These are phyloP conservation scores for Cryptosula pallasiana DNA, from an alignment of 2,888 invertebrate genomes.

Conservation along the genomic window DNA sequence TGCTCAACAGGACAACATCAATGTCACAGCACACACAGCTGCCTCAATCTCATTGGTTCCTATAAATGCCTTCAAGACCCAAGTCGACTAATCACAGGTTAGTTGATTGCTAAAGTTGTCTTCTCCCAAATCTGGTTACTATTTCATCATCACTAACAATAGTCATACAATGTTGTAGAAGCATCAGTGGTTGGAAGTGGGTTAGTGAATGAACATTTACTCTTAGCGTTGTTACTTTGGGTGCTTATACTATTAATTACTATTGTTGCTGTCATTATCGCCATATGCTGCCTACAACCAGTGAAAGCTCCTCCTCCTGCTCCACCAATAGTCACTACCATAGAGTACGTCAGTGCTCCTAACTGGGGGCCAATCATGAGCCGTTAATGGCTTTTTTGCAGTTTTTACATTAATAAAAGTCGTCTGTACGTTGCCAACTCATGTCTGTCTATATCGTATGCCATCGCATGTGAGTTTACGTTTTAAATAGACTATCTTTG, in stretches of 20 bases:
- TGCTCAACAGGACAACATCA: not conserved
- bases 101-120: not conserved
- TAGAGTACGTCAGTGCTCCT: no score
- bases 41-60: not conserved
- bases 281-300: not conserved
- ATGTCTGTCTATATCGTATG: no score
- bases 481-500: no score
- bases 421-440: no score
- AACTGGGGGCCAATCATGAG: no score
- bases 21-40: not conserved
- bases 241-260: not conserved
- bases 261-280: not conserved
- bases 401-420: no score
- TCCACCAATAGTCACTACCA: not conserved
- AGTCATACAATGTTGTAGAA: not conserved
- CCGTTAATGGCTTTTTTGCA: no score
- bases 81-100: not conserved
- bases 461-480: no score
- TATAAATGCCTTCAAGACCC: slow-evolving; percentile 20
- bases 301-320: not conserved
- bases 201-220: not conserved
- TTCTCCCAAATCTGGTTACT: not conserved
- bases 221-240: slow-evolving; percentile 3
- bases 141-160: not conserved
- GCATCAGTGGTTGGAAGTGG: not conserved